Percentiles rank a stretch among this genome's conserved stretches.
These are phyloP conservation scores for Megastigmus dorsalis DNA, from an alignment of 2,888 invertebrate genomes.

Conservation along the genomic window DNA sequence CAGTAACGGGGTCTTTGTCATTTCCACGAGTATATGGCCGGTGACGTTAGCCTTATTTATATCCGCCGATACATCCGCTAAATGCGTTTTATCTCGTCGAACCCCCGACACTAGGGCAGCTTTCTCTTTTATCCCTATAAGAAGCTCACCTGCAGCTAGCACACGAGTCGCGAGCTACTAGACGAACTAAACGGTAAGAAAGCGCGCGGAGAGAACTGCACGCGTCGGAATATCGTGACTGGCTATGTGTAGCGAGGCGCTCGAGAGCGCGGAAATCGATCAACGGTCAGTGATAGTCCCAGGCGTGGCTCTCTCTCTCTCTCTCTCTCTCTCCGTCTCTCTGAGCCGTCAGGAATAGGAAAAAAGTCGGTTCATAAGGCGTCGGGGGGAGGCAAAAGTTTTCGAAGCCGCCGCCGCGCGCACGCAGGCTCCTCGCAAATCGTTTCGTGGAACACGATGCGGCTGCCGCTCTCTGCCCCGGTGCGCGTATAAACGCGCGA, in stretches of 20 bases:
- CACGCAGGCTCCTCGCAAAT: too few species aligned
- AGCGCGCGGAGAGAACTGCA: neutral
- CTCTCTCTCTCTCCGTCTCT: neutral
- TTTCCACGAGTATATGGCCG: neutral
- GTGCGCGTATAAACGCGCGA: conserved; percentile 4
- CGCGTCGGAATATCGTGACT: conserved; percentile 1
- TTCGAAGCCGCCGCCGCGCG: neutral
- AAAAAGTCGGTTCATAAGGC: neutral
- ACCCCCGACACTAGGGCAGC: neutral
- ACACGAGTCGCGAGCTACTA: neutral
- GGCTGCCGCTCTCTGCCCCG: too few species aligned
- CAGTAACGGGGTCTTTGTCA: neutral
- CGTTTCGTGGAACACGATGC: conserved; percentile 22
- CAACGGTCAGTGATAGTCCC: conserved; percentile 30
- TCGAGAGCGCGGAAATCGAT: conserved; percentile 22
- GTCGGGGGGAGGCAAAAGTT: neutral
- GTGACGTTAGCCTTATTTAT: conserved; percentile 25
- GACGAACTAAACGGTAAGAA: neutral
- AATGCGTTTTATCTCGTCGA: neutral
- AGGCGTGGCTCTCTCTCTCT: conserved; percentile 1
- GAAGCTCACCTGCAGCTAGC: neutral
- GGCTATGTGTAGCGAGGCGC: neutral
- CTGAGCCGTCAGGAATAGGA: neutral
- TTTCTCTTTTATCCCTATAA: conserved; percentile 1
- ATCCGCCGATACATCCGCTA: conserved; percentile 29